Conservation (phyloP, 1,140 invertebrate genomes). For the Nasonia giraulti region DNA sequence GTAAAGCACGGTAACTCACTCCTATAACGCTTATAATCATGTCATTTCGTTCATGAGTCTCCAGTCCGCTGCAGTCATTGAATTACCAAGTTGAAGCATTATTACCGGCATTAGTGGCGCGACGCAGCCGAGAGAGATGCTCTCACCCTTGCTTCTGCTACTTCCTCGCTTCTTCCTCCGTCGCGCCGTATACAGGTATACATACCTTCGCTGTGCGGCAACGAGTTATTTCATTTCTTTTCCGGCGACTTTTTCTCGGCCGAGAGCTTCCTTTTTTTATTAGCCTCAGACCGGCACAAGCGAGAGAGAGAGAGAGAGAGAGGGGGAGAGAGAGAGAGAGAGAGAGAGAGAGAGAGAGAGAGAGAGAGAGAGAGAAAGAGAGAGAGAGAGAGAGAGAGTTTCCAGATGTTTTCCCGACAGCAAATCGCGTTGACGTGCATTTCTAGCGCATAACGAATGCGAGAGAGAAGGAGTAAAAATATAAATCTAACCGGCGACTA, state of each 20-base stretch:
- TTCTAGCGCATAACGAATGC: too few species aligned
- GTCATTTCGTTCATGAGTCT: constrained; percentile 43
- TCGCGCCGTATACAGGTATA: background rate
- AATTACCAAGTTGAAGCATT: constrained; percentile 46
- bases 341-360: too few species aligned
- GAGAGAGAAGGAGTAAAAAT: background rate
- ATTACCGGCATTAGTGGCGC: constrained; percentile 47
- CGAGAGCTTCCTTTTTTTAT: constrained; percentile 39
- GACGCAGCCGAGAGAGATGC: background rate
- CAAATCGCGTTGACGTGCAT: too few species aligned
- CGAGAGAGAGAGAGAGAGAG: too few species aligned
- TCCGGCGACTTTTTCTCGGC: constrained; percentile 56
- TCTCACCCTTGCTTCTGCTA: background rate
- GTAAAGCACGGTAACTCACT: constrained; percentile 23
- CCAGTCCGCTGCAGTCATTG: constrained; percentile 14
- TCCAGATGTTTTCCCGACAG: background rate
- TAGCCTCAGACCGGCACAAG: background rate
- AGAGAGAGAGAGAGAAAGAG: too few species aligned
- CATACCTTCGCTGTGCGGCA: background rate
- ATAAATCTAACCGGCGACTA: background rate
- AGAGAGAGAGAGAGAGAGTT: background rate
- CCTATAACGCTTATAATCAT: constrained; percentile 33
- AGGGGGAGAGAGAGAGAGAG: too few species aligned
- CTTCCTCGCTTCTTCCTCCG: background rate
- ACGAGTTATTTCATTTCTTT: constrained; percentile 54